Evolutionary conservation across 2,888 invertebrate species (phyloP), one percentile per base, ranked within the genome.

Genomic region (Colletes collaris): DNA sequence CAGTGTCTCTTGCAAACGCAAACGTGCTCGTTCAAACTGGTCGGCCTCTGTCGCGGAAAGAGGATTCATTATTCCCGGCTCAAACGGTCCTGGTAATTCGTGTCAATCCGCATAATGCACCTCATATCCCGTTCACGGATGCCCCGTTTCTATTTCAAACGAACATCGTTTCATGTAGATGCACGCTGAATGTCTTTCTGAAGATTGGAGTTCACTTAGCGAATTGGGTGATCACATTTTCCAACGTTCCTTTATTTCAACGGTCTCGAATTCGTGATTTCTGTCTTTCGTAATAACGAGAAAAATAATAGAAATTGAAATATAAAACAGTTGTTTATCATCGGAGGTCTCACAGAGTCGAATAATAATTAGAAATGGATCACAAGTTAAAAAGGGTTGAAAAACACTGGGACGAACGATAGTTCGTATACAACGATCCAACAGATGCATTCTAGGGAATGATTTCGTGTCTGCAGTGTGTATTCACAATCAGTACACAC

Each of bases 91-190:
- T 62, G 52, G 62, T 78, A 75, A 78, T 53, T 78, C 63, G 65
- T 75, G 75, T 69, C 75, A 75, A 78, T 75, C 56, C 64, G 19
- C 37, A 35, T 78, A 75, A 78, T 68, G 44, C 40, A 44, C 37
- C 49, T 76, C 65, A 66, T 60, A 77, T 77, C 60, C 76, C 66
- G 62, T 62, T 8, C n/a, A 44, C 46, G 62, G 52, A 44, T n/a
- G n/a, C 40, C 11, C 37, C 52, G 19, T 19, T 67, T 73, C 67
- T 44, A 46, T 40, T 63, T 72, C 27, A 58, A 53, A 37, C 7
- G 44, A 46, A 7, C 11, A 16, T 16, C n/a, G 16, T 27, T 65
- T 40, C 46, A 37, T 10, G 46, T 46, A 46, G 56, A 35, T 16
- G 11, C 8, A 11, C 35, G 44, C 3, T 13, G 44, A 10, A 46